Evolutionary conservation across 2,888 invertebrate species (phyloP).

Genomic region (Drepana falcataria): DNA sequence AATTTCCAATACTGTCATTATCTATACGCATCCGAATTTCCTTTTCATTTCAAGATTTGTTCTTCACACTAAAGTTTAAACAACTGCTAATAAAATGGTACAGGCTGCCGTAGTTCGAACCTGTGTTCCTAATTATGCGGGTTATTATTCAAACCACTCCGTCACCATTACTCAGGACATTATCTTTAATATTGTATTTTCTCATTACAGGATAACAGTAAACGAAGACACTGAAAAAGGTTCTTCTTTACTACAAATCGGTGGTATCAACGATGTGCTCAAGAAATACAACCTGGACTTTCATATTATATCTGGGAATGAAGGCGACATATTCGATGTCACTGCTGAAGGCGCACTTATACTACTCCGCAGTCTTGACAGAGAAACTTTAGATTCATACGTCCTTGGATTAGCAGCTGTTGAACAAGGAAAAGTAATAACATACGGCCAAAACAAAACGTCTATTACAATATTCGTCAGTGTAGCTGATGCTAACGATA

Average conservation of each 20-base stretch:
- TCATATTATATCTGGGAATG: constrained; percentile 87
- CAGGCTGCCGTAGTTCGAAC: too few species aligned
- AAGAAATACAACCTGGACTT: constrained; percentile 81
- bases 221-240: constrained; percentile 90
- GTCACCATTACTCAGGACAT: too few species aligned
- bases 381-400: constrained; percentile 86
- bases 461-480: constrained; percentile 87
- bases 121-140: too few species aligned
- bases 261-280: constrained; percentile 81
- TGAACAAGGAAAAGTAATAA: constrained; percentile 75
- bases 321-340: constrained; percentile 86
- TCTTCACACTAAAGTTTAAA: too few species aligned
- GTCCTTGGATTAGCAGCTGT: constrained; percentile 84
- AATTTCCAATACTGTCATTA: too few species aligned
- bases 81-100: too few species aligned
- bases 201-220: constrained; percentile 82
- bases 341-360: constrained; percentile 88
- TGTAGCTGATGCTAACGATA: constrained; percentile 93
- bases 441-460: constrained; percentile 80
- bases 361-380: constrained; percentile 86
- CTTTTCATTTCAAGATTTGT: too few species aligned
- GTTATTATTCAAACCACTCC: too few species aligned
- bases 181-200: constrained; percentile 4
- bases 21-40: too few species aligned
- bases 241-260: constrained; percentile 86